A percentile compares a stretch with the other conserved stretches of the same genome.
Evolutionary conservation across 2,113 vertebrate species (phyloP).

Genomic region (Cololabis saira): DNA sequence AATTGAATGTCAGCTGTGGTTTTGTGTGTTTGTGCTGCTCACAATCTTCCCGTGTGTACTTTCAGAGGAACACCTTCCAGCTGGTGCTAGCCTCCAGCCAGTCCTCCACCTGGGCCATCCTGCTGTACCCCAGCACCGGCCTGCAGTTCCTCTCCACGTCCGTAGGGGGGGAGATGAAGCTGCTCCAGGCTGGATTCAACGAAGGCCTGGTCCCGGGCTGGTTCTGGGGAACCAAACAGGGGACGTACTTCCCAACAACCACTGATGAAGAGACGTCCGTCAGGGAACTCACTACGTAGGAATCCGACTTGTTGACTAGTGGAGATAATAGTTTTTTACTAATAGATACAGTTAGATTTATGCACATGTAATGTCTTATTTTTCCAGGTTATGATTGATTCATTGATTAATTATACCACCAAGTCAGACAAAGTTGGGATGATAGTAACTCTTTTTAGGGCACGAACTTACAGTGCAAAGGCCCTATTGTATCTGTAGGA

Average conservation of each 20-base stretch:
- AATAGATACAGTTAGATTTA: not conserved
- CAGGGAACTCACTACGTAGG: conserved; percentile 86
- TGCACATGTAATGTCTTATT: not conserved
- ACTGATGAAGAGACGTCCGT: conserved; percentile 81
- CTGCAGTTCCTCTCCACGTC: conserved; percentile 86
- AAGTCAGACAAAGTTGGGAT: too few species aligned
- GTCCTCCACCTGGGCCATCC: conserved; percentile 87
- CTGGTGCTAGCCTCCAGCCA: conserved; percentile 84
- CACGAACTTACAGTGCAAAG: too few species aligned
- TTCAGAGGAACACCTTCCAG: conserved; percentile 94
- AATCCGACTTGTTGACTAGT: not conserved
- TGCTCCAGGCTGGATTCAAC: conserved; percentile 86
- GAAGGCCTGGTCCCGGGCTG: conserved; percentile 79
- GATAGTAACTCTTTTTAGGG: too few species aligned
- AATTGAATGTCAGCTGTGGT: too few species aligned
- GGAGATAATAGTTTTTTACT: not conserved
- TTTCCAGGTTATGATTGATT: not conserved
- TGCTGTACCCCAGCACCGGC: conserved; percentile 87
- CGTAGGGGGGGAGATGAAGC: conserved; percentile 67
- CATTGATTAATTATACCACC: too few species aligned
- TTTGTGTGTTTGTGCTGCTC: too few species aligned
- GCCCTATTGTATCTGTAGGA: too few species aligned
- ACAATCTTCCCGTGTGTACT: not conserved
- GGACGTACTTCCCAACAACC: conserved; percentile 82
- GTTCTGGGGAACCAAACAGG: conserved; percentile 72